Percentiles rank a stretch among this genome's conserved stretches.
Evolutionary conservation across 2,888 invertebrate genomes (phyloP).

Genomic region (Caprella mutica): DNA sequence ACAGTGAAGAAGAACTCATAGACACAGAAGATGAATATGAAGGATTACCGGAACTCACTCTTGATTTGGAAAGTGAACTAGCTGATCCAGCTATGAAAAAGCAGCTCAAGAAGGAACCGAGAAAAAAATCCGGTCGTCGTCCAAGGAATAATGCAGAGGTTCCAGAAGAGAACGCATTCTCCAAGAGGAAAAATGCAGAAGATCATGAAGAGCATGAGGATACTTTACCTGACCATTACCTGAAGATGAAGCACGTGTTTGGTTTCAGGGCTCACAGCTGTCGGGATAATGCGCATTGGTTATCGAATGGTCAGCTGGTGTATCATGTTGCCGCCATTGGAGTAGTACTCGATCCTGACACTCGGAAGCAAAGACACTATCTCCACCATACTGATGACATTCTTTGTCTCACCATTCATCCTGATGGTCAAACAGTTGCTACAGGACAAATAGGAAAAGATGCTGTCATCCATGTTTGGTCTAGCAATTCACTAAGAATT

Average conservation of each 20-base stretch:
- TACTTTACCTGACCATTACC: conserved; percentile 9
- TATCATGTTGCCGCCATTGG: conserved; percentile 44
- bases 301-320: conserved; percentile 40
- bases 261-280: conserved; percentile 43
- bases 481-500: conserved; percentile 41
- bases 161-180: conserved; percentile 14
- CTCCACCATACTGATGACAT: conserved; percentile 44
- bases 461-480: conserved; percentile 43
- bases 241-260: conserved; percentile 17
- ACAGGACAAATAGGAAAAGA: conserved; percentile 44
- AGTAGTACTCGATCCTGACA: conserved; percentile 40
- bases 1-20: conserved; percentile 22
- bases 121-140: background rate
- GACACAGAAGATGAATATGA: conserved; percentile 32
- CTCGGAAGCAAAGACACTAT: conserved; percentile 41
- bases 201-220: background rate
- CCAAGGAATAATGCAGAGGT: background rate
- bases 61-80: conserved; percentile 21
- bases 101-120: too few species aligned
- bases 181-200: conserved; percentile 9
- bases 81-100: background rate
- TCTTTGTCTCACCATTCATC: conserved; percentile 42
- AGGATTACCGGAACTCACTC: conserved; percentile 23
- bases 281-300: conserved; percentile 42
- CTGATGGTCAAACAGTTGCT: conserved; percentile 41